Conservation (phyloP, 2,888 invertebrate genomes). For the Drosophila tripunctata region DNA sequence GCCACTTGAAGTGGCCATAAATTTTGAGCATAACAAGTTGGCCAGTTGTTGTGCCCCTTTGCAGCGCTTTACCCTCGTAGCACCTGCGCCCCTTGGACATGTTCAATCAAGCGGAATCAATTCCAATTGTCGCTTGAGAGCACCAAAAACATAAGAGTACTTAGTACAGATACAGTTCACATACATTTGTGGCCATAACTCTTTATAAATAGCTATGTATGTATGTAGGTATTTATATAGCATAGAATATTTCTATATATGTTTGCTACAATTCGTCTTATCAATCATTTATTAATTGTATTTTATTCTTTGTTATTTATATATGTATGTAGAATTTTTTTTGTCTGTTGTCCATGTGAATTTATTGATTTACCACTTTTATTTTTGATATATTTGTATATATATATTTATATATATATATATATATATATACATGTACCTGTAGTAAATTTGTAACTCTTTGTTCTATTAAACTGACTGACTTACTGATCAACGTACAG, state of each 20-base stretch:
- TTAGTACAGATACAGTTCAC: no score
- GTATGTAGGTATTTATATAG: neutral
- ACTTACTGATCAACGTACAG: no score
- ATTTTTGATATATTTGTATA: no score
- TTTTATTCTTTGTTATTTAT: neutral
- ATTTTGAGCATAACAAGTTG: conserved; percentile 13
- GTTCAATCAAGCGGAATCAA: conserved; percentile 17
- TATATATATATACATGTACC: no score
- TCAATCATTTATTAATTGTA: conserved; percentile 16
- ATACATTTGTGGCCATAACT: conserved; percentile 2
- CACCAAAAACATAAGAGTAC: neutral
- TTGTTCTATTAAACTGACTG: no score
- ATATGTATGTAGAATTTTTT: neutral
- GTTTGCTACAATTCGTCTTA: conserved; percentile 28
- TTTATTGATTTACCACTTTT: conserved; percentile 19
- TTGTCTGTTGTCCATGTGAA: neutral
- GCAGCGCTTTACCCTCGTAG: neutral
- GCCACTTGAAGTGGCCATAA: conserved; percentile 23
- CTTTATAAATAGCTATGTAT: neutral
- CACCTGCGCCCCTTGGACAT: neutral
- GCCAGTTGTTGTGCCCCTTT: neutral
- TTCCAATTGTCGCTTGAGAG: conserved; percentile 10
- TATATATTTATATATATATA: no score
- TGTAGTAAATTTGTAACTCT: no score
- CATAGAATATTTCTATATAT: no score